Percentiles rank a stretch among this genome's conserved stretches.
Evolutionary conservation across 2,113 vertebrate species (phyloP).

Genomic region (Lontra canadensis): DNA sequence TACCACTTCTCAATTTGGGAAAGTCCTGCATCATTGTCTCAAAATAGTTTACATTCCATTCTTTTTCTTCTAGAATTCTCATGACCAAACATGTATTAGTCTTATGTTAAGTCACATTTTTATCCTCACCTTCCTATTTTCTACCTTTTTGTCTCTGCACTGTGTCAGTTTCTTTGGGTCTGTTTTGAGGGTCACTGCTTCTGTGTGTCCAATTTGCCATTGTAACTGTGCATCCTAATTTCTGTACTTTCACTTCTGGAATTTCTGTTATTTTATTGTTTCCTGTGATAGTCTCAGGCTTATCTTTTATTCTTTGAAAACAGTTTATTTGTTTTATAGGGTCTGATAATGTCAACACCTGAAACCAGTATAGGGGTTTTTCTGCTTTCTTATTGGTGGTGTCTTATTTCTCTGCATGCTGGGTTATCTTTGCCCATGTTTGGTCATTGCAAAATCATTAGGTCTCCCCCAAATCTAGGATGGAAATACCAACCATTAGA

Average conservation of each 20-base stretch:
- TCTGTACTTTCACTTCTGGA: conserved; percentile 20
- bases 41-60: background rate
- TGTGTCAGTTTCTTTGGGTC: background rate
- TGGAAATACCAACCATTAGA: background rate
- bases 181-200: background rate
- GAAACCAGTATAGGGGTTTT: background rate
- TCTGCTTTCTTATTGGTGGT: background rate
- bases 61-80: background rate
- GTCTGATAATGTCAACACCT: background rate
- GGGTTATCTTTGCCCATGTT: background rate
- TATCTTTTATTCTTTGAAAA: conserved; percentile 20
- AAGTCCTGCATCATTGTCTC: background rate
- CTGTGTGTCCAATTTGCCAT: background rate
- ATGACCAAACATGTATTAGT: background rate
- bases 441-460: background rate
- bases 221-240: background rate
- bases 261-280: background rate
- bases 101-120: background rate
- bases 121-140: background rate
- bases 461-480: background rate
- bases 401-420: background rate
- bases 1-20: background rate
- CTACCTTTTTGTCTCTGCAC: background rate
- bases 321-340: background rate
- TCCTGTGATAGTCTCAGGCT: background rate